Percentiles rank a stretch among this genome's conserved stretches.
Conservation (phyloP, 2,797 vertebrate species). For the Sternotherus odoratus region DNA sequence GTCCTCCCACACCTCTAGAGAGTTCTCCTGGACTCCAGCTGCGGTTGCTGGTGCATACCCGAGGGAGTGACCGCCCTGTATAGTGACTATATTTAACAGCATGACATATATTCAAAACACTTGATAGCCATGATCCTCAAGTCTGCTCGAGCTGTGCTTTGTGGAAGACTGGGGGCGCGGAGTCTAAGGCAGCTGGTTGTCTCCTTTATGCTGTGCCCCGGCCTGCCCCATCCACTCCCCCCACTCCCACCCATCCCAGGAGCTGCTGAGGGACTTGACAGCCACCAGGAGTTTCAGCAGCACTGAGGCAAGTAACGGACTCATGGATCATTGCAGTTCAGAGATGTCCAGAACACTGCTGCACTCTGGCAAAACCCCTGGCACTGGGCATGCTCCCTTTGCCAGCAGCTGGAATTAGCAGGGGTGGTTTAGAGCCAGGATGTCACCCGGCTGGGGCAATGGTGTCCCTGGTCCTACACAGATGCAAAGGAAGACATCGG, state of each 20-base stretch:
- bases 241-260: background rate
- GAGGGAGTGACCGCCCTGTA: background rate
- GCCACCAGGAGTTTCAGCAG: background rate
- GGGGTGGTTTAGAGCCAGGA: background rate
- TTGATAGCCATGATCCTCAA: background rate
- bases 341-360: too few species aligned
- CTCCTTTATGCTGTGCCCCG: rapidly evolving
- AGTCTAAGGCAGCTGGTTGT: background rate
- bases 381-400: background rate
- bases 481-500: background rate
- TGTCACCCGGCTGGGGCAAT: too few species aligned
- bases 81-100: background rate
- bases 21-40: background rate
- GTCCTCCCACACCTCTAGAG: background rate
- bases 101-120: background rate
- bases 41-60: background rate
- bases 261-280: background rate
- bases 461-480: rapidly evolving
- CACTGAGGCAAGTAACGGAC: background rate
- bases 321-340: background rate
- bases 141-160: background rate
- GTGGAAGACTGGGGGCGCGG: rapidly evolving
- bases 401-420: background rate
- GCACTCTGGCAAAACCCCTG: background rate
- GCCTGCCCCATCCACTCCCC: background rate